Evolutionary conservation across 2,113 vertebrate genomes (phyloP), one percentile per base, ranked within the genome.

Genomic region (Sinocyclocheilus maitianheensis): DNA sequence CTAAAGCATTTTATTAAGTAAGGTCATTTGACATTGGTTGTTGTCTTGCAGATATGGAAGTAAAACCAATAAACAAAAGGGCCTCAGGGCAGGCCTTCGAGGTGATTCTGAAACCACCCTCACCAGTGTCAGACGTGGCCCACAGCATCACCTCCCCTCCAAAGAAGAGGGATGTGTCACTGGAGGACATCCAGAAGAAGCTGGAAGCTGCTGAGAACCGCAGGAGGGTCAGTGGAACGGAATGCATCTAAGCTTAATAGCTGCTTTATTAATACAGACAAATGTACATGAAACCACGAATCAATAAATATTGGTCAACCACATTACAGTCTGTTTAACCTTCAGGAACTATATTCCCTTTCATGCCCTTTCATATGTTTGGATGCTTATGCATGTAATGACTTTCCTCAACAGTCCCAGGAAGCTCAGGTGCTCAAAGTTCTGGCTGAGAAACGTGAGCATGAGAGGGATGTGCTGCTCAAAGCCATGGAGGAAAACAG

Each of bases 401-500:
- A 14, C 76, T 81, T 22, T 65, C n/a, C 37, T 81, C 51, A 0
- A 53, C 84, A 99, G 98, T 97, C 94, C 90, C 98, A 99, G 89
- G 98, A 99, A 89, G 95, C 96, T 1, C 97, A 98, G 91, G 96
- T 99, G 89, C 95, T 98, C 91, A 98, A 96, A 90, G 94, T 95
- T 58, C 93, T 99, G 91, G 97, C 97, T 0, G 97, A 97, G 81
- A 99, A 99, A 88, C 91, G 98, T 53, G 98, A 99, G 10, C 98
- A 99, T 0, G 98, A 99, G 91, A 93, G 97, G 80, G 97, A 98
- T 0, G 98, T 99, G 90, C 95, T 99, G 84, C 95, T 99, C 90
- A 99, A 99, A 90, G 98, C 98, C 91, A 96, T 99, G 26, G 98
- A 99, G 86, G 98, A 99, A 92, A 99, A 99, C 95, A 98, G 97